Base-by-base conservation (phyloP, 2,888 invertebrate genomes). In the Morpho deidamia region DNA sequence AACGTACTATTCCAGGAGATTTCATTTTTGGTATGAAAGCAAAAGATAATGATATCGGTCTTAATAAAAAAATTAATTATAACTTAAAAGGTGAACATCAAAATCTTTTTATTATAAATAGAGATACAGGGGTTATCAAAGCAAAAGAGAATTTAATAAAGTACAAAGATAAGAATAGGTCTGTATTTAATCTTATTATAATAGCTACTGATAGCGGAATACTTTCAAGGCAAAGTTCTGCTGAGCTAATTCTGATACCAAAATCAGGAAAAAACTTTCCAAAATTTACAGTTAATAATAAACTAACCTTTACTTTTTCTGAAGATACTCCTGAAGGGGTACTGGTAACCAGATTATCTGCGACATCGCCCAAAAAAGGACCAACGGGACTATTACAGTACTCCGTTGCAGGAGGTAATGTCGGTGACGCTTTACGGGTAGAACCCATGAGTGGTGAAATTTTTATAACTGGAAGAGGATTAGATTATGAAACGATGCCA, bases 1-100 rank as follows among this genome's bases (percentile, higher is more conserved):
- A 97, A 72, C 93, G 94, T 34, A 96, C 95, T 1, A 89, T 91
- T 59, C 87, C 92, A 50, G 96, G 95, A 73, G 93, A 96, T 68
- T 98, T 98, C 83, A 95, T 98, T 23, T 95, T 97, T 74, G 98
- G 98, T 8, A 96, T 96, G 0, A 95, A 94, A 76, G 98, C 98
- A 0, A 90, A 91, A 7, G 98, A 98, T 77, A 91, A 91, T 56
- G 98, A 98, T 77, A 92, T 94, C 53, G 96, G 95, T 0, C 82
- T 91, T 0, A 98, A 98, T 76, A 95, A 96, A 51, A 92, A 93
- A 71, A 94, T 98, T 51, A 81, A 91, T 0, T 98, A 98, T 78
- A 92, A 91, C 50, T 86, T 98, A 7, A 92, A 92, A 58, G 96
- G 96, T 1, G 92, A 94, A 68, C 95, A 96, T 72, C 91, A 93